Conservation (phyloP, 2,797 vertebrate species). For the Saxicola maurus region DNA sequence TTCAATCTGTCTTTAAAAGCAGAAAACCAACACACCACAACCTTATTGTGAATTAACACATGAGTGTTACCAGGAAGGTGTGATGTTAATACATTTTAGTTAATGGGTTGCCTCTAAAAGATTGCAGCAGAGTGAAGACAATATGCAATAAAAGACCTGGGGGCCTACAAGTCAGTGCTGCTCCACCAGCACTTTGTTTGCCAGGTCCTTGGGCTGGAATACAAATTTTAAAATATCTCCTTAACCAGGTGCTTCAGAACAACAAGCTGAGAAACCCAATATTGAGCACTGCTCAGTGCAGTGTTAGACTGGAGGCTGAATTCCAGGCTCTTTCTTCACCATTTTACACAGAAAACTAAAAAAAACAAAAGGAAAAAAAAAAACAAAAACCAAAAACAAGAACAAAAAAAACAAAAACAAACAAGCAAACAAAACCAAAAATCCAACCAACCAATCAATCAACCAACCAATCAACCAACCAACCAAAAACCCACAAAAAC, state of each 20-base stretch:
- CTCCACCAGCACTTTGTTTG: not conserved
- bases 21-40: not conserved
- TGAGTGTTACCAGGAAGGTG: not conserved
- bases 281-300: not conserved
- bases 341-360: not conserved
- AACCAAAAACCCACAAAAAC: not conserved
- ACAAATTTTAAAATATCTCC: not conserved
- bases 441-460: too few species aligned
- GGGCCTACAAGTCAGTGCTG: not conserved
- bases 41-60: not conserved
- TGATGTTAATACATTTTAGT: not conserved
- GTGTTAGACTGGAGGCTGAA: not conserved
- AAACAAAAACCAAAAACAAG: too few species aligned
- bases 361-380: not conserved
- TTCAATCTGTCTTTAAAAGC: not conserved
- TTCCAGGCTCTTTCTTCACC: not conserved
- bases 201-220: not conserved
- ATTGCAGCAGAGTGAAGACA: not conserved
- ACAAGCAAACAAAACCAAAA: not conserved
- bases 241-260: not conserved
- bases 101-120: not conserved
- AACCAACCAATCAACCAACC: too few species aligned
- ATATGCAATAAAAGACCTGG: not conserved
- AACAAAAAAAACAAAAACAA: too few species aligned
- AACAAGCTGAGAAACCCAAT: not conserved